A percentile compares a stretch with the other conserved stretches of the same genome.
phyloP scores from a whole-genome alignment of 2,113 vertebrate species.

The Dromiciops gliroides region DNA sequence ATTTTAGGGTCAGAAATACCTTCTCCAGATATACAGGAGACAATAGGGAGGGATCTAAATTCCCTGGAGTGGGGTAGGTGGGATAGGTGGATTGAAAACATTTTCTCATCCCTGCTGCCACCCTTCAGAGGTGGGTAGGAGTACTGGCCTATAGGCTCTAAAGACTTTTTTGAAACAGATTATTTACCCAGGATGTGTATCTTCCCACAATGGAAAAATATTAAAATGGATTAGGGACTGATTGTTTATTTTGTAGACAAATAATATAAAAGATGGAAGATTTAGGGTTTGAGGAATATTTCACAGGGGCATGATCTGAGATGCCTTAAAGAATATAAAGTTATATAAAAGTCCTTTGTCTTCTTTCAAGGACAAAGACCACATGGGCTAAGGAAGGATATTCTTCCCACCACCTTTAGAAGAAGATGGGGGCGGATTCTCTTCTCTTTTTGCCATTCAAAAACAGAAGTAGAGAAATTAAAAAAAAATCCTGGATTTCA shows the following conservation, averaged over 20 bases:
- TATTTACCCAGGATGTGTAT: not conserved
- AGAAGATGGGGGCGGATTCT: not conserved
- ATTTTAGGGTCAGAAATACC: not conserved
- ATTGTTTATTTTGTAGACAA: not conserved
- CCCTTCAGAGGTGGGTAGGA: not conserved
- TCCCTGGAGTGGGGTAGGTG: not conserved
- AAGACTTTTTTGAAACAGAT: not conserved
- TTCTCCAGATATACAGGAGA: too few relatives aligned
- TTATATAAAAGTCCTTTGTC: not conserved
- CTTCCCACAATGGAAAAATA: not conserved
- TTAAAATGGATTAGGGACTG: not conserved
- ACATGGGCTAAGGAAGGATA: not conserved
- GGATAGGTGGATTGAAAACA: not conserved
- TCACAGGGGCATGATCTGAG: not conserved
- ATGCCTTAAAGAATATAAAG: not conserved
- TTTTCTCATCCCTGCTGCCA: not conserved
- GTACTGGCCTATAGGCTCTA: not conserved
- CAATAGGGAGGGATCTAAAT: not conserved
- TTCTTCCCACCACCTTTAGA: not conserved
- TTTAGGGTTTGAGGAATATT: not conserved
- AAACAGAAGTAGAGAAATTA: not conserved
- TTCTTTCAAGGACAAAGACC: not conserved
- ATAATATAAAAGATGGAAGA: not conserved
- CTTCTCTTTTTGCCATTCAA: not conserved
- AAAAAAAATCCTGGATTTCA: not conserved